Evolutionary conservation across 2,888 invertebrate genomes (phyloP), one percentile per base, ranked within the genome.

Genomic region (Euplexia lucipara): DNA sequence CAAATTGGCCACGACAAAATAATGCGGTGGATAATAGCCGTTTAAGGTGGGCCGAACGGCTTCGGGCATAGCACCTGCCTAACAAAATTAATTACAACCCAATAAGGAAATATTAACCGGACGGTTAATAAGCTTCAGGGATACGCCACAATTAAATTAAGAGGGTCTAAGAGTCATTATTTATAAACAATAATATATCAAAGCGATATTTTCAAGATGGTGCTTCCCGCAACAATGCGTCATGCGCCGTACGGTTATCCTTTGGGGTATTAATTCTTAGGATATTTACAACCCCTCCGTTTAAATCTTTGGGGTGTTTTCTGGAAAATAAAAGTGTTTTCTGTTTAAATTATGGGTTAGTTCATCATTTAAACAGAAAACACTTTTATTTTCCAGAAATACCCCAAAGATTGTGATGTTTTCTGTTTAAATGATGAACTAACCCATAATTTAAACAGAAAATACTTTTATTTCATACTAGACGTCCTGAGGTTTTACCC

Each of bases 111-210:
- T 95, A 95, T 94, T 95, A 95, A 94, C 94, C 92, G 93, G 91
- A 89, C 93, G 91, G 90, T 92, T 94, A 95, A 95, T 95, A 95
- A 95, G 94, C 94, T 90, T 91, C 89, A 88, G 87, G 91, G 93
- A 94, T 94, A 91, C 89, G 86, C 95, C 94, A 91, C 95, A 94
- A 94, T 94, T 94, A 94, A 95, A 95, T 94, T 93, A 90, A 90
- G 91, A 94, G 94, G 94, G 94, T 91, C 90, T 88, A 85, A 73
- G 84, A 89, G 91, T 90, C 92, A 94, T 95, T 94, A 94, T 93
- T 95, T 94, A 94, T 92, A 94, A 95, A 95, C 94, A 95, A 94
- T 95, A 95, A 95, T 95, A 95, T 95, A 95, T 95, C 95, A 95
- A 92, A 89, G 87, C 90, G 93, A 94, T 95, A 92, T 93, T 92